Conservation (phyloP, 1,140 invertebrate species). For the Eupeodes corollae region DNA sequence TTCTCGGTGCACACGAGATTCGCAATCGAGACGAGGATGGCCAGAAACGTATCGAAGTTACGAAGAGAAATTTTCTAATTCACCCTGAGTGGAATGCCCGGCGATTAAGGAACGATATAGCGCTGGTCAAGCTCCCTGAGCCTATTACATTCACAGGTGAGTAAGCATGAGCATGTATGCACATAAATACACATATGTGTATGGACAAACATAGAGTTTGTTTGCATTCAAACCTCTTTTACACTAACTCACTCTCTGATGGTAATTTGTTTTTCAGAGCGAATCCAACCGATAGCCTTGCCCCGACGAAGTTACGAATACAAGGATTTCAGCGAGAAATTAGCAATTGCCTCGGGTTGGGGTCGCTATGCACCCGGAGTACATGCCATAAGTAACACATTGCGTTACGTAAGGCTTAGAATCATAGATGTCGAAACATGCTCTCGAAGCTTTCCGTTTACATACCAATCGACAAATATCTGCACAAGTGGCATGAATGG, state of each 20-base stretch:
- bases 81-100: conserved; percentile 40
- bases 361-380: conserved; percentile 38
- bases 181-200: too few species aligned
- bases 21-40: conserved; percentile 34
- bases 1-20: conserved; percentile 42
- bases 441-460: conserved; percentile 44
- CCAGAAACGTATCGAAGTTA: conserved; percentile 30
- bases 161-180: not conserved
- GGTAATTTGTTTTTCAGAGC: conserved; percentile 30
- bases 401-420: conserved; percentile 41
- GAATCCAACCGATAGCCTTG: conserved; percentile 38
- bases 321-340: conserved; percentile 34
- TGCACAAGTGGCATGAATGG: conserved; percentile 38
- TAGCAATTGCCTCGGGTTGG: conserved; percentile 41
- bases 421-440: conserved; percentile 44
- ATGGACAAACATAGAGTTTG: not conserved
- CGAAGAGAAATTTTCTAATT: conserved; percentile 35
- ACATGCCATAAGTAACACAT: conserved; percentile 30
- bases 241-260: conserved; percentile 1
- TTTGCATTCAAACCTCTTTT: conserved; percentile 3
- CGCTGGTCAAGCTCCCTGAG: conserved; percentile 41
- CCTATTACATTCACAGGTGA: conserved; percentile 40
- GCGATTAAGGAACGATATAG: conserved; percentile 42
- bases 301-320: conserved; percentile 33
- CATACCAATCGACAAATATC: conserved; percentile 39